These are phyloP conservation scores for Escarpia spicata DNA, from an alignment of 2,888 invertebrate species.

Conservation along the genomic window DNA sequence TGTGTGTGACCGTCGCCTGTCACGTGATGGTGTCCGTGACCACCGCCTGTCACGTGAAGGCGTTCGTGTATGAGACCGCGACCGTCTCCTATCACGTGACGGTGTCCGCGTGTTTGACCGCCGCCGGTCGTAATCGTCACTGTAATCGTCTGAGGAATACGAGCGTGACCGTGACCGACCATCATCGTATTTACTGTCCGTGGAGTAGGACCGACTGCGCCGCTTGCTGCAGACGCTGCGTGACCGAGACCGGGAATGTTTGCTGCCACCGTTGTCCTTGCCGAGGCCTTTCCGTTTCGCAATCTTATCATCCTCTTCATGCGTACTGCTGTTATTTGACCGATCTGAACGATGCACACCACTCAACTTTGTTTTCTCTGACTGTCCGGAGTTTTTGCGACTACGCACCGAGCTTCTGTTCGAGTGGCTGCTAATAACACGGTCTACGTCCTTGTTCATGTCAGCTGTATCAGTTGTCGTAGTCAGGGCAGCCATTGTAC, in stretches of 20 bases:
- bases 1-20: constrained; percentile 23
- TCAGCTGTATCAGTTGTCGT: neutral
- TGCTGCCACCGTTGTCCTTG: constrained; percentile 25
- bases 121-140: constrained; percentile 13
- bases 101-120: constrained; percentile 23
- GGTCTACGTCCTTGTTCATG: neutral
- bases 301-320: neutral
- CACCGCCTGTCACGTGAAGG: constrained; percentile 22
- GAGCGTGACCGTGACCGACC: constrained; percentile 28
- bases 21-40: constrained; percentile 33
- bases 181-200: constrained; percentile 46
- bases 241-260: constrained; percentile 39
- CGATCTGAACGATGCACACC: neutral
- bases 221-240: constrained; percentile 42
- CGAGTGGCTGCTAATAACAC: neutral
- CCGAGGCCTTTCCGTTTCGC: neutral
- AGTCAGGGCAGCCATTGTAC: neutral
- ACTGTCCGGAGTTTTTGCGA: neutral
- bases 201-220: constrained; percentile 35
- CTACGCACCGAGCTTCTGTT: neutral
- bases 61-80: constrained; percentile 14
- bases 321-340: neutral
- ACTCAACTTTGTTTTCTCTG: neutral
- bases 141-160: constrained; percentile 27
- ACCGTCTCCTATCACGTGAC: neutral